Conservation (phyloP, 2,888 invertebrate genomes). For the Argyresthia albistria region DNA sequence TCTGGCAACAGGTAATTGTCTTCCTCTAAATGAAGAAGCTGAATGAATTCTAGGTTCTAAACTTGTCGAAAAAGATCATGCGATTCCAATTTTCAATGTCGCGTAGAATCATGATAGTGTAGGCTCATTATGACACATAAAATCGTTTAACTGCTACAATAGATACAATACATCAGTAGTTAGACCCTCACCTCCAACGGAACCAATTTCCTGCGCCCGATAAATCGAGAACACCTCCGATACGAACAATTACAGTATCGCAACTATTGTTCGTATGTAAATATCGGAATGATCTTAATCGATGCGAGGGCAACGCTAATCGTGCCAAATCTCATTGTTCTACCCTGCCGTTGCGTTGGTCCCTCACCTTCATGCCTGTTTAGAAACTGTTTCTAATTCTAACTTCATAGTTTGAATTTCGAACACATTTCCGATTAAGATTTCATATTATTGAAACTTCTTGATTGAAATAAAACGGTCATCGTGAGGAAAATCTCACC, state of each 20-base stretch:
- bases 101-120: not conserved
- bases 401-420: not conserved
- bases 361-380: conserved; percentile 1
- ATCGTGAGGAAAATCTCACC: too few species aligned
- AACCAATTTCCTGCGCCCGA: conserved; percentile 11
- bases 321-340: conserved; percentile 3
- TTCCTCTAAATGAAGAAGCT: not conserved
- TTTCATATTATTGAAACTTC: too few species aligned
- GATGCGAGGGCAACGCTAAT: conserved; percentile 7
- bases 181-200: conserved; percentile 4
- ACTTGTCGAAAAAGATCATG: too few species aligned
- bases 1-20: conserved; percentile 91
- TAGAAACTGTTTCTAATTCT: not conserved
- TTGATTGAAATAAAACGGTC: too few species aligned
- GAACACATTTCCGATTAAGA: too few species aligned
- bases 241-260: conserved; percentile 9
- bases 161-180: conserved; percentile 4
- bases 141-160: conserved; percentile 8
- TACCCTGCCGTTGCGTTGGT: conserved; percentile 2
- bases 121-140: conserved; percentile 1
- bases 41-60: not conserved
- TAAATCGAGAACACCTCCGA: conserved; percentile 9
- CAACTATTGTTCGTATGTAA: conserved; percentile 22
- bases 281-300: conserved; percentile 14
- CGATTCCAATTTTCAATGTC: not conserved